Conservation (phyloP, 2,797 vertebrate genomes). For the Glossophaga mutica region DNA sequence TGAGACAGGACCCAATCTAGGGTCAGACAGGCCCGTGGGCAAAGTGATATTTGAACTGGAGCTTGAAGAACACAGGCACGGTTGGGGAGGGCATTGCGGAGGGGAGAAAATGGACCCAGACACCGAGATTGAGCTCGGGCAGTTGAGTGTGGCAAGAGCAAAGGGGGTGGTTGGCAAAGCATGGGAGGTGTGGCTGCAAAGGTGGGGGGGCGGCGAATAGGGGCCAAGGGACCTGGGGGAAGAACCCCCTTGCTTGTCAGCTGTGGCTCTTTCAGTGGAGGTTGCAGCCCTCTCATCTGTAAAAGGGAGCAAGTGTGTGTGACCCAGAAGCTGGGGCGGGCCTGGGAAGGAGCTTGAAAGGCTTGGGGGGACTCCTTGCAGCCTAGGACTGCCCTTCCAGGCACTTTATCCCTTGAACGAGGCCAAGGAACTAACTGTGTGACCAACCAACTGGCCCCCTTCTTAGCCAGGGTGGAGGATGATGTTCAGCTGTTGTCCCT, state of each 20-base stretch:
- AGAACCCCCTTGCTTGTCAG: neutral
- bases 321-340: neutral
- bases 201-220: neutral
- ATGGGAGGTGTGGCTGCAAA: neutral
- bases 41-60: constrained; percentile 57
- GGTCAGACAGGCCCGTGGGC: neutral
- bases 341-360: neutral
- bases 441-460: neutral
- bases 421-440: neutral
- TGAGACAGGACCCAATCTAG: neutral
- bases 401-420: neutral
- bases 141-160: neutral
- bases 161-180: neutral
- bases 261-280: neutral
- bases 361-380: neutral
- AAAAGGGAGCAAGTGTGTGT: neutral
- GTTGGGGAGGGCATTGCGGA: neutral
- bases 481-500: neutral
- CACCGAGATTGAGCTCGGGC: neutral
- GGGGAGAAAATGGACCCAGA: neutral
- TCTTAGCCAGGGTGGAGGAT: neutral
- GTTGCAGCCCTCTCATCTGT: neutral
- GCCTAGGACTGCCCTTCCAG: neutral
- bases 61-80: constrained; percentile 44
- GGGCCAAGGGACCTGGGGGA: neutral